These are phyloP conservation scores for Petrocephalus schoutedeni DNA, from an alignment of 2,797 vertebrate genomes.

Conservation along the genomic window DNA sequence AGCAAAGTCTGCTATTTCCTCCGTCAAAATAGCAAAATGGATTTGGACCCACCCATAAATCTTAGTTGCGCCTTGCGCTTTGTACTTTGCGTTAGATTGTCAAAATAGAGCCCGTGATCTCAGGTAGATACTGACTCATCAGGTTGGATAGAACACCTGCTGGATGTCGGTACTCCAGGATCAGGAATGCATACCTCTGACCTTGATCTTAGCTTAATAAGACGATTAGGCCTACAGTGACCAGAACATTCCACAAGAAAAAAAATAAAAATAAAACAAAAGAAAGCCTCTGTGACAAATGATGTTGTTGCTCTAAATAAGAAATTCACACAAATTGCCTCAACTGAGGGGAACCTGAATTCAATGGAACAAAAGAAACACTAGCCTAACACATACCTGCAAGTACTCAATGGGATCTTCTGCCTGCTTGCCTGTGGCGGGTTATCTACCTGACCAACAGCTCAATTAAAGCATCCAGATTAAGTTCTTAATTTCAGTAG, in stretches of 20 bases:
- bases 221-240: no score
- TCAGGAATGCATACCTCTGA: no score
- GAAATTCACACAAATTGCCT: not conserved
- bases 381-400: not conserved
- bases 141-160: no score
- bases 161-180: no score
- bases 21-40: no score
- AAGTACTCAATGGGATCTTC: not conserved
- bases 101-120: no score
- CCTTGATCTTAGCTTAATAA: no score
- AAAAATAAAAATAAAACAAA: not conserved
- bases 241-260: not conserved
- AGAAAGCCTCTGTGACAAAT: not conserved
- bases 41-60: no score
- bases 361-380: not conserved
- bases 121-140: no score
- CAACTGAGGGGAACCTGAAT: not conserved
- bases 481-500: constrained; percentile 1
- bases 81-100: no score
- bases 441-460: not conserved
- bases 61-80: no score
- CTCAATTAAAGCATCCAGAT: not conserved
- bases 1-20: no score
- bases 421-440: not conserved
- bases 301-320: not conserved